Percentiles rank a stretch among this genome's conserved stretches.
Conservation (phyloP, 1,140 invertebrate species). For the Drosophila suzukii region DNA sequence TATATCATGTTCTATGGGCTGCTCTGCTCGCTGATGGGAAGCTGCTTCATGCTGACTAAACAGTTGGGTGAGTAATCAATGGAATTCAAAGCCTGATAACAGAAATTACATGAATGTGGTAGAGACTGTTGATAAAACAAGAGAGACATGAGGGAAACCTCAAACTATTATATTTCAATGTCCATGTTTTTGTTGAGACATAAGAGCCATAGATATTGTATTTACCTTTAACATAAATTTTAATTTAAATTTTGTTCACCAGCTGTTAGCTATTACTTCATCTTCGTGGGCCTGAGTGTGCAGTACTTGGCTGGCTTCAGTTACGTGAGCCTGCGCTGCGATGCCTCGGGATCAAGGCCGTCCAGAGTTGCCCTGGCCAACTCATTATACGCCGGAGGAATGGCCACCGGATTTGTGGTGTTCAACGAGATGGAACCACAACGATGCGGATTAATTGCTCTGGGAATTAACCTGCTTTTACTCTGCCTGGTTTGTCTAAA, state of each 20-base stretch:
- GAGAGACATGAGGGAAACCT: neutral
- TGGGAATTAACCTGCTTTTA: constrained; percentile 55
- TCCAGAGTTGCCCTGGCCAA: constrained; percentile 68
- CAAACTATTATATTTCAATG: neutral
- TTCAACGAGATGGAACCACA: constrained; percentile 78
- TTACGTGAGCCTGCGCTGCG: constrained; percentile 67
- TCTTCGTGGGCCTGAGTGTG: constrained; percentile 65
- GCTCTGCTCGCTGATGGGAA: constrained; percentile 68
- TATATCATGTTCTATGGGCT: constrained; percentile 78
- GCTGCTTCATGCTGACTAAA: constrained; percentile 76
- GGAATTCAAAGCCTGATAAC: constrained; percentile 1
- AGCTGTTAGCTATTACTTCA: constrained; percentile 78
- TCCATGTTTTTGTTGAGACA: too few species aligned
- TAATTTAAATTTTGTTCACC: neutral
- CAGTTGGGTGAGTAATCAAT: constrained; percentile 62
- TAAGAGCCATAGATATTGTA: too few species aligned
- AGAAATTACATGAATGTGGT: neutral
- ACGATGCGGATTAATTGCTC: constrained; percentile 50
- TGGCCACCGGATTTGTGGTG: constrained; percentile 62
- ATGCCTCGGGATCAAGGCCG: constrained; percentile 56
- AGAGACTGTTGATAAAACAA: neutral
- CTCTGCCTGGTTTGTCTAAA: constrained; percentile 62
- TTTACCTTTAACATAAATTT: too few species aligned
- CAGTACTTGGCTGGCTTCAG: constrained; percentile 69
- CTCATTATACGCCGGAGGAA: constrained; percentile 54